phyloP scores from a whole-genome alignment of 1,140 invertebrate genomes.

The Phortica variegata region DNA sequence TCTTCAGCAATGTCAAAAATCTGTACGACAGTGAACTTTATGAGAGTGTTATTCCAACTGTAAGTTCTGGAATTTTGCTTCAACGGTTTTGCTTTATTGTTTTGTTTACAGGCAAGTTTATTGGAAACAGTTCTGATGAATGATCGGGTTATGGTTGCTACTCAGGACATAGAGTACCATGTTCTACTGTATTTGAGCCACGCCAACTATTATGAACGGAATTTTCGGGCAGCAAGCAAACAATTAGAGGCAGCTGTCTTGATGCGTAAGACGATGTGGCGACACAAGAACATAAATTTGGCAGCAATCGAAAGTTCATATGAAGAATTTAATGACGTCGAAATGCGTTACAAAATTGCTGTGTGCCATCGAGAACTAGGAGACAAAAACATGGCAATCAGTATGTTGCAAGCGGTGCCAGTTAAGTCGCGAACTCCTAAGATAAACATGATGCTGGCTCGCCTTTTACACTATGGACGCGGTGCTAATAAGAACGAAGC shows the following conservation, averaged over 20 bases:
- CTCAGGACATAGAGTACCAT: conserved; percentile 46
- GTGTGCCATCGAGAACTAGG: conserved; percentile 67
- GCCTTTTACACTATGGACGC: conserved; percentile 66
- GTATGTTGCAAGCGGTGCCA: conserved; percentile 68
- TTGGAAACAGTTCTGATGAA: conserved; percentile 36
- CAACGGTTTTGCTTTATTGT: background rate
- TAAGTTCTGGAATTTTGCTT: conserved; percentile 15
- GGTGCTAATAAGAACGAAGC: conserved; percentile 70
- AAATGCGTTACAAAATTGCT: conserved; percentile 72
- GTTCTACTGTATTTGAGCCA: conserved; percentile 32
- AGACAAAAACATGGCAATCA: conserved; percentile 65
- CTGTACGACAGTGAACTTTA: conserved; percentile 46
- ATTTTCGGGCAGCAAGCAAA: conserved; percentile 25
- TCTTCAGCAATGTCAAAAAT: conserved; percentile 44
- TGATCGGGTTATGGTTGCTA: conserved; percentile 40
- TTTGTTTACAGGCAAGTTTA: conserved; percentile 32
- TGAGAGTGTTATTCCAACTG: conserved; percentile 39
- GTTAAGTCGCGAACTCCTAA: conserved; percentile 68
- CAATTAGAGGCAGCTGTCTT: conserved; percentile 28
- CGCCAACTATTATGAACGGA: conserved; percentile 32
- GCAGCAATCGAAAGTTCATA: conserved; percentile 34
- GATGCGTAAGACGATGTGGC: conserved; percentile 30
- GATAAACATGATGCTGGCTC: conserved; percentile 72
- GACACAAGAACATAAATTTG: conserved; percentile 33
- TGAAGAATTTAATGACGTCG: conserved; percentile 62